phyloP scores from a whole-genome alignment of 2,888 invertebrate species.

The Phytoseiulus persimilis region DNA sequence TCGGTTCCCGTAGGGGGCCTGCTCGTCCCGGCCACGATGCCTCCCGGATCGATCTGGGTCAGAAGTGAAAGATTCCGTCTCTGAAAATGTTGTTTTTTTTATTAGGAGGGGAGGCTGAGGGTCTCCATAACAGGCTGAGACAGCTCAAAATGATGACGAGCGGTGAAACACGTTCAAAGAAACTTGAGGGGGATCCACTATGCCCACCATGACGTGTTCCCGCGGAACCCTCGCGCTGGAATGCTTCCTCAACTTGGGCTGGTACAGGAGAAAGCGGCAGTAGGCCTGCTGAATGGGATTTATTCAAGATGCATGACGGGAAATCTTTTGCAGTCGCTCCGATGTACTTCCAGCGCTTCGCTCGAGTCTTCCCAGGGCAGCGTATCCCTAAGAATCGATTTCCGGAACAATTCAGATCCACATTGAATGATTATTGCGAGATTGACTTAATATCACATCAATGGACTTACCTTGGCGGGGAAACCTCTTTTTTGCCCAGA shows the following conservation, averaged over 20 bases:
- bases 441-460: too few relatives aligned
- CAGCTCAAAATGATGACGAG: too few relatives aligned
- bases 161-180: too few relatives aligned
- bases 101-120: too few relatives aligned
- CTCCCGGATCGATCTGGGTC: too few relatives aligned
- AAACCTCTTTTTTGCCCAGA: constrained; percentile 27
- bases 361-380: neutral
- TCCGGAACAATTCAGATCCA: neutral
- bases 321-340: neutral
- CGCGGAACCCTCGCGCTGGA: neutral
- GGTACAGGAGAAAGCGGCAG: neutral
- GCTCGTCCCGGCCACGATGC: too few relatives aligned
- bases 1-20: too few relatives aligned
- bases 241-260: neutral
- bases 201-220: neutral
- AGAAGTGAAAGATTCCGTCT: too few relatives aligned
- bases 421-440: neutral
- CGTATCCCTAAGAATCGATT: neutral
- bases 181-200: too few relatives aligned
- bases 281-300: neutral
- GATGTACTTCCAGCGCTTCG: neutral
- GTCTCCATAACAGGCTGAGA: too few relatives aligned
- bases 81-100: too few relatives aligned
- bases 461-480: neutral
- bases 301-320: neutral